Base-by-base conservation (phyloP, 2,113 vertebrate genomes). In the Lonchura striata region DNA sequence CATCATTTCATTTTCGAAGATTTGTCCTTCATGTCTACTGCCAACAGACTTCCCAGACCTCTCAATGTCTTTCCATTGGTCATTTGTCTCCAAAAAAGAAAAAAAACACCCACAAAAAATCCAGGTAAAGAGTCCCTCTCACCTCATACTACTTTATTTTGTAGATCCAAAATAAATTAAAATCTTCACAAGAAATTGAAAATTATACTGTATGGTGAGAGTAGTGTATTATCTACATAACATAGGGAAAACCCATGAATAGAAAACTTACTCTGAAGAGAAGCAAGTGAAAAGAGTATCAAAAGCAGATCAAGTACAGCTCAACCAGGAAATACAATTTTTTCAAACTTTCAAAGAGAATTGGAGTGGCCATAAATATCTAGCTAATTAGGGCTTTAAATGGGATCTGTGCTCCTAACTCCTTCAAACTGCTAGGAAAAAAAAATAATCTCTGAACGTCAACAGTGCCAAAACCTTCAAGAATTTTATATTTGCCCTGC, bases 401-500 rank as follows among this genome's bases (percentile, higher is more conserved):
- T 13, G 13, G 61, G 49, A 94, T 90, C 72, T 81, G 31, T 39
- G 41, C 28, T 80, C 50, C 70, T 54, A 81, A 84, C 72, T 63
- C 37, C 44, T 75, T 84, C 61, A 74, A 90, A 71, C 30, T 39
- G 35, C 21, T 74, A 37, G 30, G 2, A 33, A 65, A 41, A 74
- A 42, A 46, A 79, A 70, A 70, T 13, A 59, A 57, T 9, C 77
- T 69, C 88, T 77, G 31, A 86, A 87, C 0, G 1, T 50, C 78
- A 82, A 39, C 33, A 92, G 61, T n/a, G 49, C 68, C 86, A 96
- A 93, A 92, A 82, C 66, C 54, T 70, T 89, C 49, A 56, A 63
- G 71, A 92, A 78, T 82, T 89, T 72, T 72, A 2, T 86, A 75
- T 96, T 57, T 93, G 57, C 41, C 72, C 85, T 86, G 84, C 82